Evolutionary conservation across 2,888 invertebrate genomes (phyloP), one percentile per base, ranked within the genome.

Genomic region (Coelogynopora nodosa): DNA sequence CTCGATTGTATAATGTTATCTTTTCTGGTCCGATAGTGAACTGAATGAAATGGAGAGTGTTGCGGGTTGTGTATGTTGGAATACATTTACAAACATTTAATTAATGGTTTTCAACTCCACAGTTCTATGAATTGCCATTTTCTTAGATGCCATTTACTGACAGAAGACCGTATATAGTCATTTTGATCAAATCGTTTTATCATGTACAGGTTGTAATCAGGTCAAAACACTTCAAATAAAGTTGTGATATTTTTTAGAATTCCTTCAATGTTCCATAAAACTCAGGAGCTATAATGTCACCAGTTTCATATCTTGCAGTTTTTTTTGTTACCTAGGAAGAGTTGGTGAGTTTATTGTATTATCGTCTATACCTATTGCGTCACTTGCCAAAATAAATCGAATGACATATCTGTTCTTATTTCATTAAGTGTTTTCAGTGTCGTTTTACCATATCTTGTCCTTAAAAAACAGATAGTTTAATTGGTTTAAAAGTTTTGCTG

Each of bases 261-360:
- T 74, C 74, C 23, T 74, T 23, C 18, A 74, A 10, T 74, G 23
- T 74, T 49, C 74, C 74, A 23, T 10, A 5, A 74, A 74, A 74
- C 74, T 74, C 74, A 74, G 74, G 74, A 74, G 74, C 74, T 74
- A 26, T 26, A n/a, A n/a, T n/a, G 23, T 74, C 23, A 74, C 74
- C 74, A 74, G 74, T 74, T 74, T 74, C 74, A 74, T n/a, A 5
- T 26, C 5, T 74, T 74, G 74, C 74, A n/a, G 74, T 74, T 74
- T 74, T 26, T 74, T 74, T 74, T 26, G 74, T 26, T 74, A 26
- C 74, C 74, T 5, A 26, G 10, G 49, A 74, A 74, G 74, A 26
- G 74, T 74, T 74, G 27, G 74, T 74, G 27, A 74, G 23, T 26
- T 74, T 74, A 23, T 74, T 23, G 2, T 26, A 26, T 74, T 74